Evolutionary conservation across 1,140 invertebrate species (phyloP).

Genomic region (Eumaeus atala): DNA sequence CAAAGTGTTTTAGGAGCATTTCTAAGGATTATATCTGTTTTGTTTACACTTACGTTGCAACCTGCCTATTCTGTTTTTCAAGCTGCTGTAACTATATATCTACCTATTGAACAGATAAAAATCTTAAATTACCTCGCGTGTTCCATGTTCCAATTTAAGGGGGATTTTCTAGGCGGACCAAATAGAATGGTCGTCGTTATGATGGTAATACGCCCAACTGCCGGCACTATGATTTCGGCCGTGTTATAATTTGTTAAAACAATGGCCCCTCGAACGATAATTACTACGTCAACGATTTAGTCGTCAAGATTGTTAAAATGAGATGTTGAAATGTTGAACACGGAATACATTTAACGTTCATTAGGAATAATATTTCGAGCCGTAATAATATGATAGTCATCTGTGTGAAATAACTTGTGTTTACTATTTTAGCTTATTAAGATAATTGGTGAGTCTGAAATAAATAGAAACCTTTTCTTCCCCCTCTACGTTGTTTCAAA

Average conservation of each 20-base stretch:
- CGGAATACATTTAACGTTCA: constrained; percentile 27
- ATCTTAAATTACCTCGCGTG: constrained; percentile 61
- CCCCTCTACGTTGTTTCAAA: too few species aligned
- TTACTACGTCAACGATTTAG: constrained; percentile 45
- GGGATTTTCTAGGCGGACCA: constrained; percentile 29
- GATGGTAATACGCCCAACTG: constrained; percentile 19
- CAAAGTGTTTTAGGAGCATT: too few species aligned
- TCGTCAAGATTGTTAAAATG: constrained; percentile 36
- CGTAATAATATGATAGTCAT: constrained; percentile 12
- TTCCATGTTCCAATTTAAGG: constrained; percentile 50
- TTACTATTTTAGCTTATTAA: constrained; percentile 2
- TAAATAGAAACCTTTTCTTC: not conserved
- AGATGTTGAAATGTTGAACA: constrained; percentile 36
- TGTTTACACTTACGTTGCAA: too few species aligned
- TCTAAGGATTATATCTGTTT: too few species aligned
- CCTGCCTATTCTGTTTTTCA: constrained; percentile 47
- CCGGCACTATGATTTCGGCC: constrained; percentile 27
- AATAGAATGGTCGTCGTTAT: constrained; percentile 26
- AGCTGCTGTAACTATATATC: constrained; percentile 57
- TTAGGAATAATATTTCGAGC: constrained; percentile 16
- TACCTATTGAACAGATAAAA: constrained; percentile 64
- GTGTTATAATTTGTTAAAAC: constrained; percentile 40
- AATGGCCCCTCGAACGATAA: constrained; percentile 45
- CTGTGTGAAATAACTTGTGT: constrained; percentile 11
- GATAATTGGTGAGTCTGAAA: constrained; percentile 4